These are phyloP conservation scores for Choreutis nemorana DNA, from an alignment of 2,888 invertebrate genomes.

Conservation along the genomic window DNA sequence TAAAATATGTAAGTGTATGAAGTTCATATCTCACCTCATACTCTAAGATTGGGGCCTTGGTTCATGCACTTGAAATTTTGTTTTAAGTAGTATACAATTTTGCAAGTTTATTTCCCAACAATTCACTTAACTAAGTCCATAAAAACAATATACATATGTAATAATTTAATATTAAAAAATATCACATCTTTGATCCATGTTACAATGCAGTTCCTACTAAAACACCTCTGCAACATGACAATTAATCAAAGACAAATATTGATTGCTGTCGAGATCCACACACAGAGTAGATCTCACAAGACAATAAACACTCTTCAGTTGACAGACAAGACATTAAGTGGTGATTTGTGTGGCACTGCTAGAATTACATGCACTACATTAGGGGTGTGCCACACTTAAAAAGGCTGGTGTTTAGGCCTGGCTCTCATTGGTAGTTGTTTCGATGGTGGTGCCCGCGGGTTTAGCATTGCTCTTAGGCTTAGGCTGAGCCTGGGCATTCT, in stretches of 20 bases:
- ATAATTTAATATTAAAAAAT: constrained; percentile 43
- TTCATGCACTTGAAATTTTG: too few relatives aligned
- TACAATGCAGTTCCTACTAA: constrained; percentile 45
- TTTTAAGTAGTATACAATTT: too few relatives aligned
- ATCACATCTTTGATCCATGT: constrained; percentile 60
- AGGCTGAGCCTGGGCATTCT: constrained; percentile 31
- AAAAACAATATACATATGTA: constrained; percentile 42
- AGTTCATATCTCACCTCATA: too few relatives aligned
- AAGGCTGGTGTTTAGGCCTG: constrained; percentile 42
- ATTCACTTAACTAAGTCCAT: too few relatives aligned
- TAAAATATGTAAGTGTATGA: constrained; percentile 1
- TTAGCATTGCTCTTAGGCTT: constrained; percentile 38
- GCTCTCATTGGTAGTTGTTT: constrained; percentile 59
- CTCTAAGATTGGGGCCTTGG: too few relatives aligned
- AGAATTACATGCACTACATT: constrained; percentile 44
- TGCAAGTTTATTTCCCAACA: too few relatives aligned
- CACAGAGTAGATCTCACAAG: constrained; percentile 30
- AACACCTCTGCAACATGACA: constrained; percentile 28
- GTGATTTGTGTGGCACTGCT: constrained; percentile 34
- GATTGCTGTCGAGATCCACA: constrained; percentile 16
- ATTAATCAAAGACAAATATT: constrained; percentile 19
- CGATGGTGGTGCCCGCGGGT: constrained; percentile 45
- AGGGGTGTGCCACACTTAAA: constrained; percentile 28
- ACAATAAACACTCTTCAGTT: constrained; percentile 44
- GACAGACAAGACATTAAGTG: constrained; percentile 32